Base-by-base conservation (phyloP, 2,888 invertebrate genomes). In the Caenorhabditis becei region DNA sequence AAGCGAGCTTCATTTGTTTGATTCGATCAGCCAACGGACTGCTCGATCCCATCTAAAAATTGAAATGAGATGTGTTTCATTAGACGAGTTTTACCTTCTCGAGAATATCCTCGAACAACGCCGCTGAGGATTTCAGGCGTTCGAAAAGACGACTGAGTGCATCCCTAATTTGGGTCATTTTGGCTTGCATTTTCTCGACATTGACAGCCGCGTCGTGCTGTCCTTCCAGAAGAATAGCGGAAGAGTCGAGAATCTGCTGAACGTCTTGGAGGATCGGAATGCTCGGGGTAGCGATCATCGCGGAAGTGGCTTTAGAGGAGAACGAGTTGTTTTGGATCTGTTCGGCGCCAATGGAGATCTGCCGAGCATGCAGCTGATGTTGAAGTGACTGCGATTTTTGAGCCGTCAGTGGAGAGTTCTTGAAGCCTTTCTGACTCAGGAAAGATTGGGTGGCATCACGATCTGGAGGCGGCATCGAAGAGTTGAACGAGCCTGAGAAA, bases 61-160 rank as follows among this genome's bases (percentile, higher is more conserved):
- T 2, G 5, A 16, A 37, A 10, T 49, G 28, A 16, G 14, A 59
- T n/a, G 0, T 16, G 58, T 32, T 35, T 20, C 4, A n/a, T n/a
- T 7, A 14, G 1, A 2, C 41, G 18, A 32, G n/a, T 7, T 26
- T 18, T 70, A 70, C 70, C 58, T 63, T 81, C 26, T 81, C 82
- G 2, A 82, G 69, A 61, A 82, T 78, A 8, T 82, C 82, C 20
- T 82, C 77, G 41, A 82, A 82, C 24, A 82, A 20, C 2, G 74
- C 77, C 0, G 82, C 82, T 10, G 82, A 82, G 8, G 82, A 82
- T n/a, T 78, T 77, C 37, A 82, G 65, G 1, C 82, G 26, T 14
- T 82, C 77, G 58, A 82, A 82, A 10, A 81, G 70, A 1, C 77
- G 54, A 5, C 67, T 14, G 1, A 81, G 56, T 1, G 77, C 80